Base-by-base conservation (phyloP, 2,888 invertebrate genomes). In the Sesia bembeciformis region DNA sequence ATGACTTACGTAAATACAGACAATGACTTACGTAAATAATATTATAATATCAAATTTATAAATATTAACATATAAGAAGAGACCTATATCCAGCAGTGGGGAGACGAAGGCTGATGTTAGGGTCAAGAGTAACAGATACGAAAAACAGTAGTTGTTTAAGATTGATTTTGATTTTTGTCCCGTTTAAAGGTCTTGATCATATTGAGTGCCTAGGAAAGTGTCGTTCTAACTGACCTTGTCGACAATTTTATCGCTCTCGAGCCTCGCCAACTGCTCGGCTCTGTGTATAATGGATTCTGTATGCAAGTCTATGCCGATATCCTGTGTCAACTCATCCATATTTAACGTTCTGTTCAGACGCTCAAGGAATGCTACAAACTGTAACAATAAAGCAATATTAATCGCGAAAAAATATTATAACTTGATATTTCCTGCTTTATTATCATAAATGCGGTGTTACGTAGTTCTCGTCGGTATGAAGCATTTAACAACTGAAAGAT, bases 361-460 rank as follows among this genome's bases (percentile, higher is more conserved):
- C 73, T 97, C 96, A 76, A 98, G 87, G 83, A 96, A 96, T 67
- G 94, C 93, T 75, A 94, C 92, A 68, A 96, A 93, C 94, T 94
- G 81, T 66, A 89, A 87, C 63, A 76, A 68, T 59, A 66, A 61
- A 58, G 54, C 52, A 57, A 54, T 59, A 58, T 61, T 57, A 46
- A 46, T 49, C 39, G 55, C 54, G 23, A 53, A 55, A 39, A 54
- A 55, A 59, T 54, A 56, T 56, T 53, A 56, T n/a, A 51, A 49
- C 56, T 56, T 51, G 53, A 39, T 7, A 8, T 23, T 46, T 46
- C 46, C n/a, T 46, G 46, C 8, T 46, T 46, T 5, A 46, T 46
- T 46, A 46, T 46, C 46, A 46, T 46, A 8, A 46, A 46, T 46
- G 46, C 23, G 46, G 51, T 54, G 51, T 40, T 8, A 40, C 4